Evolutionary conservation across 2,797 vertebrate genomes (phyloP), one percentile per base, ranked within the genome.

Genomic region (Falco biarmicus): DNA sequence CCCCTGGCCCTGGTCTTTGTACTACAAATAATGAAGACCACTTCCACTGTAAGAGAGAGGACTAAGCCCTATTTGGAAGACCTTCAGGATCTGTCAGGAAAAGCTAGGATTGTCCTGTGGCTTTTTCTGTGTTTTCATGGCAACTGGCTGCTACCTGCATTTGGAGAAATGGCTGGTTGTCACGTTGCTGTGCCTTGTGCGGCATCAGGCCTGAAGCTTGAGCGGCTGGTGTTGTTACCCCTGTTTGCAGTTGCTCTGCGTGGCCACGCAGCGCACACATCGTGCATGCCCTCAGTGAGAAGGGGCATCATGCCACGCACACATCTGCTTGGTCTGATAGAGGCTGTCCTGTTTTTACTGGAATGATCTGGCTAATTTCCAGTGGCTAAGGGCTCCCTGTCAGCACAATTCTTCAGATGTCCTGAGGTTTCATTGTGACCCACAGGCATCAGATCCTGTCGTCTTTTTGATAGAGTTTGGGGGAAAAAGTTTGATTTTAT

Each of bases 201-300:
- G 26, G n/a, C 54, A 10, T 15, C 13, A 5, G 13, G n/a, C 25
- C 31, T 60, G 89, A 31, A 28, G 54, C 31, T 31, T 68, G 25
- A 63, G 51, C 7, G 53, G 34, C 14, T n/a, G 80, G 51, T 56
- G 91, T 28, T 45, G 14, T 32, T 41, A 63, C 41, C 50, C 10
- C 0, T 16, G 39, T 48, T 78, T 32, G 59, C 43, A 5, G 8
- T 43, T 50, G 64, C 10, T 57, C 63, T 31, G 14, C 2, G 3
- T 43, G 71, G 13, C 45, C 6, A 1, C 10, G 3, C 17, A 50
- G 60, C 11, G 1, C 56, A 5, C 3, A 2, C 19, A 2, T 24
- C 5, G 0, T 2, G 2, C 5, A 20, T 66, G 41, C 41, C 12
- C 4, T 16, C 1, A 19, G 32, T 32, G 64, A 37, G 81, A 34